Percentiles rank a stretch among this genome's conserved stretches.
Conservation (phyloP, 2,888 invertebrate species). For the Anticlea derivata region DNA sequence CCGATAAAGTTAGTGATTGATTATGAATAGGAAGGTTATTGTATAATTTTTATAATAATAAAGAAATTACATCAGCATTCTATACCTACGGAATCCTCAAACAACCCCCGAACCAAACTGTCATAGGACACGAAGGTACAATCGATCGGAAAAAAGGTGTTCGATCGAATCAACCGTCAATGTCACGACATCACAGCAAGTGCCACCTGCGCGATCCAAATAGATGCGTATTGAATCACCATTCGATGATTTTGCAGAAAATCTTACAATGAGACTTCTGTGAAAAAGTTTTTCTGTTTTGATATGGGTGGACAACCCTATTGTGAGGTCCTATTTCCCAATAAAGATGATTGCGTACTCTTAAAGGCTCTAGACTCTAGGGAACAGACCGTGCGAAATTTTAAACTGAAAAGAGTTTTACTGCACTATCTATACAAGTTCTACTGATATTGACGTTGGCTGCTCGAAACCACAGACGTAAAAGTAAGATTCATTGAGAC, state of each 20-base stretch:
- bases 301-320: constrained; percentile 47
- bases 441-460: too few relatives aligned
- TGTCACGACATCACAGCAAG: constrained; percentile 23
- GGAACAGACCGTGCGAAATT: constrained; percentile 19
- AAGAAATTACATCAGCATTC: background rate
- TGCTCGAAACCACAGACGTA: too few relatives aligned
- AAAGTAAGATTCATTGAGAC: too few relatives aligned
- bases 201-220: constrained; percentile 33
- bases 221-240: constrained; percentile 58
- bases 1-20: too few relatives aligned
- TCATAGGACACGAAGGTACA: constrained; percentile 5
- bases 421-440: too few relatives aligned
- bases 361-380: background rate
- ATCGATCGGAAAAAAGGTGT: constrained; percentile 21
- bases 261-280: constrained; percentile 56
- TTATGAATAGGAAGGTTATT: too few relatives aligned
- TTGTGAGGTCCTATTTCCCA: constrained; percentile 21
- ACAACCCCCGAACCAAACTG: background rate
- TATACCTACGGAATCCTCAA: constrained; percentile 22
- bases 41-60: too few relatives aligned
- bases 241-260: constrained; percentile 78
- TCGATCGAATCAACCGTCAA: constrained; percentile 38
- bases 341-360: constrained; percentile 12
- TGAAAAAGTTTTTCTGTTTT: constrained; percentile 53
- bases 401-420: background rate